Base-by-base conservation (phyloP, 2,888 invertebrate species). In the Rutpela maculata region DNA sequence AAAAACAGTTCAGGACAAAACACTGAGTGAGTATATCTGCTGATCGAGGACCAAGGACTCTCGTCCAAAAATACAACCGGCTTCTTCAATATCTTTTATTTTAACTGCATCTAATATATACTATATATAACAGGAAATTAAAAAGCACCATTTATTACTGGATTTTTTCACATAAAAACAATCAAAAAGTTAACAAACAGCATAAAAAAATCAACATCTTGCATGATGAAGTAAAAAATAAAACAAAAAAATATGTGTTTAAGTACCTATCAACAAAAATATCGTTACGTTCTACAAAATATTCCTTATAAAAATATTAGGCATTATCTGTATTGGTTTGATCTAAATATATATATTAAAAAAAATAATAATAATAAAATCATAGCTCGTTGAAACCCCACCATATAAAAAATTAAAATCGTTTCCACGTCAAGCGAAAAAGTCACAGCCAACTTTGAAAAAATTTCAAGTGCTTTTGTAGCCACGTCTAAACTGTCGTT, bases 21-120 rank as follows among this genome's bases (percentile, higher is more conserved):
- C n/a, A n/a, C n/a, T n/a, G n/a, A n/a, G n/a, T n/a, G n/a, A n/a
- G n/a, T n/a, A n/a, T n/a, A n/a, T n/a, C n/a, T 26, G 31, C 31
- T 0, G 31, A 35, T 35, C 31, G 7, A 9, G 6, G 9, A 35
- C 31, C 7, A 35, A 0, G 31, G 22, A 26, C 22, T 26, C 9
- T 35, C 31, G 9, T 50, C n/a, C 15, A 50, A 3, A 60, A 60
- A 60, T 26, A 26, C 18, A 11, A 35, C n/a, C n/a, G n/a, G 57
- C 56, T 71, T 38, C 71, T 76, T 76, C 22, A 77, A 79, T 77
- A 81, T 78, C 77, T 50, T 80, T 82, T 83, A 80, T 81, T 82
- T 78, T 71, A 77, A 78, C 74, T 77, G 80, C 78, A 78, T 76
- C 80, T 78, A 77, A 77, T 79, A 79, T 78, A 79, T 76, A 73